Percentiles rank a stretch among this genome's conserved stretches.
phyloP scores from a whole-genome alignment of 2,888 invertebrate genomes.

The Tiliacea aurago region DNA sequence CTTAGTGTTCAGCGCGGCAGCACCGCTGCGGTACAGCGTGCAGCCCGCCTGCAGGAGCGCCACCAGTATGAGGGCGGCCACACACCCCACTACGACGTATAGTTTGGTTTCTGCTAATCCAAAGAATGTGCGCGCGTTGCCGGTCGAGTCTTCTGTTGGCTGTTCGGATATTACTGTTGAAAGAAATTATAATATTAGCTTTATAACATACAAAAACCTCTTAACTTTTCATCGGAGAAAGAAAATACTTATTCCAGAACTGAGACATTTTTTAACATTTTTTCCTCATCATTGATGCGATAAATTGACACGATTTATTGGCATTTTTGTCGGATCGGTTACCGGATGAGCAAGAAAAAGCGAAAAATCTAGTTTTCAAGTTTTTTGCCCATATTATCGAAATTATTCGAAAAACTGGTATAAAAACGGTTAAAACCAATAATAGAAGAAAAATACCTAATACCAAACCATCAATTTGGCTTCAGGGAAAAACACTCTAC shows the following conservation, averaged over 20 bases:
- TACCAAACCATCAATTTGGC: no score
- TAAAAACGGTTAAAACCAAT: no score
- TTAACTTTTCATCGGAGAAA: neutral
- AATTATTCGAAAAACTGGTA: no score
- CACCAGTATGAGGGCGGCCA: constrained; percentile 94
- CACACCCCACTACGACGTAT: constrained; percentile 95
- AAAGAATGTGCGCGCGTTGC: constrained; percentile 89
- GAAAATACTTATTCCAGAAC: neutral
- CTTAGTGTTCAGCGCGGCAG: constrained; percentile 66
- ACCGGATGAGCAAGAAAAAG: neutral
- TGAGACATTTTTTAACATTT: no score
- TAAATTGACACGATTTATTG: neutral
- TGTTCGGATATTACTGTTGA: constrained; percentile 89
- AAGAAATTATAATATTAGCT: neutral
- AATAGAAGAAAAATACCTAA: no score
- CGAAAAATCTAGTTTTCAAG: neutral
- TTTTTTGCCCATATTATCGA: no score
- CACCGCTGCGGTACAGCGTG: constrained; percentile 92
- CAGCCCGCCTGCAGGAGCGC: constrained; percentile 96
- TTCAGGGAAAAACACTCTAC: no score
- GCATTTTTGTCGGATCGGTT: neutral
- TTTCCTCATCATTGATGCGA: neutral
- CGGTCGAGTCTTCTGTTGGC: constrained; percentile 77
- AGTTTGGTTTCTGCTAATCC: constrained; percentile 93
- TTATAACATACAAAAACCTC: neutral